Evolutionary conservation across 30 jellyfish, hydroid and myxozoan genomes (phyloP), one percentile per base, ranked within the genome.

Genomic region (Aurelia aurita complex sp. Pacific): DNA sequence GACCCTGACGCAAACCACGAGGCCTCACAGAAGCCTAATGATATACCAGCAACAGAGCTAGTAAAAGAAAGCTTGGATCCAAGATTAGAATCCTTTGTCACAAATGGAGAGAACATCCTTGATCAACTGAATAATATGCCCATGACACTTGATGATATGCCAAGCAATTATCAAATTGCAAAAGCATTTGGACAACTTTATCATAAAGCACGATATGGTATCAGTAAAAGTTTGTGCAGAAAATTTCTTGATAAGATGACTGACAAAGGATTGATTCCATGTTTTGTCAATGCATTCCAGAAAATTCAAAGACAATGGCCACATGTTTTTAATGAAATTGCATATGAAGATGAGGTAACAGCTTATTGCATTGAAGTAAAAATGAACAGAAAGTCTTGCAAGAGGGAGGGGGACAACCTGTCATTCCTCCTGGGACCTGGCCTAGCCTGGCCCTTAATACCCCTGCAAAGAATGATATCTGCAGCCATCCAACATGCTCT

Each of bases 291-390:
- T 54, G 93, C 82, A n/a, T 59, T 73, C 34, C 71, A 43, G 51
- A 84, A 64, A 10, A 18, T 84, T 51, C 93, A 84, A 18, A 59
- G 46, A 15, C 19, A 38, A 43, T 84, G 79, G 84, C 93, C 93
- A 18, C 34, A 84, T 2, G 55, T 84, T 6, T 84, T 84, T 75
- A 50, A 32, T 9, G 82, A 74, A 64, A 55, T 86, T 1, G 53
- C 82, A 3, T 33, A 65, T 79, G 74, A 79, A n/a, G 68, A 62
- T 14, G 82, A 73, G 87, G 93, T 84, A 69, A 59, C 11, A 34
- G 2, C 57, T 46, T 2, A 3, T 40, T 40, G 52, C 52, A 40
- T 40, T 40, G 52, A 40, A 9, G 0, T 0, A 3, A 40, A 38
- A 40, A 40, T 40, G 52, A 40, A 40, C 52, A 40, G 52, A 3